Conservation (phyloP, 2,113 vertebrate species). For the Xiphophorus couchianus region DNA sequence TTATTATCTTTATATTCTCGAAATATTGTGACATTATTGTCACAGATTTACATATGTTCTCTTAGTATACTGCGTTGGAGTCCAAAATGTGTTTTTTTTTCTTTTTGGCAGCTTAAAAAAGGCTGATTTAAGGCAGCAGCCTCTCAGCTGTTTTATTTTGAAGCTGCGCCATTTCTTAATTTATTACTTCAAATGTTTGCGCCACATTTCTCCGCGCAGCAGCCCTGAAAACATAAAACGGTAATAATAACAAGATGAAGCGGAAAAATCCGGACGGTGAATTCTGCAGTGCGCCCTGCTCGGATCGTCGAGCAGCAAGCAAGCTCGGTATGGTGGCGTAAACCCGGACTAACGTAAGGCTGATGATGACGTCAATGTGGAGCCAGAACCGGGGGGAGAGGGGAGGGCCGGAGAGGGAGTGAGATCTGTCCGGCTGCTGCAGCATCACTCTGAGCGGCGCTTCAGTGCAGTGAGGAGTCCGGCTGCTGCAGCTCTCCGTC, state of each 20-base stretch:
- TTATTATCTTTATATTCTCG: no score
- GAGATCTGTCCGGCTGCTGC: conserved; percentile 58
- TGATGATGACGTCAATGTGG: conserved; percentile 78
- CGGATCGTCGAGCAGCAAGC: conserved; percentile 37
- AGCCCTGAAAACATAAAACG: neutral
- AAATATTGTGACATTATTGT: no score
- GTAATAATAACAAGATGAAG: conserved; percentile 17
- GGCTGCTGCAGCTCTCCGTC: conserved; percentile 25
- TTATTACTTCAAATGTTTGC: neutral
- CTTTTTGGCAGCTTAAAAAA: no score
- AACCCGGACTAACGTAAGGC: conserved; percentile 66
- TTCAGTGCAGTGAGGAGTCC: conserved; percentile 61
- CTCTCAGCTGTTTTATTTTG: neutral
- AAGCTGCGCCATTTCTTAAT: neutral
- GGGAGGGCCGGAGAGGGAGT: conserved; percentile 22
- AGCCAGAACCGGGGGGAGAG: conserved; percentile 5
- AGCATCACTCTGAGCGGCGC: conserved; percentile 68
- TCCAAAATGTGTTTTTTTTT: no score
- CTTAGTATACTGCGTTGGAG: no score
- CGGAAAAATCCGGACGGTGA: conserved; percentile 63
- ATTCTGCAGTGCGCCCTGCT: conserved; percentile 69
- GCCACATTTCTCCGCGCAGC: conserved; percentile 6
- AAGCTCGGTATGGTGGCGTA: conserved; percentile 62
- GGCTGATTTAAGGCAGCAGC: neutral
- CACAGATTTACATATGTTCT: no score